Conservation (phyloP, 1,140 invertebrate species). For the Psix sp. region DNA sequence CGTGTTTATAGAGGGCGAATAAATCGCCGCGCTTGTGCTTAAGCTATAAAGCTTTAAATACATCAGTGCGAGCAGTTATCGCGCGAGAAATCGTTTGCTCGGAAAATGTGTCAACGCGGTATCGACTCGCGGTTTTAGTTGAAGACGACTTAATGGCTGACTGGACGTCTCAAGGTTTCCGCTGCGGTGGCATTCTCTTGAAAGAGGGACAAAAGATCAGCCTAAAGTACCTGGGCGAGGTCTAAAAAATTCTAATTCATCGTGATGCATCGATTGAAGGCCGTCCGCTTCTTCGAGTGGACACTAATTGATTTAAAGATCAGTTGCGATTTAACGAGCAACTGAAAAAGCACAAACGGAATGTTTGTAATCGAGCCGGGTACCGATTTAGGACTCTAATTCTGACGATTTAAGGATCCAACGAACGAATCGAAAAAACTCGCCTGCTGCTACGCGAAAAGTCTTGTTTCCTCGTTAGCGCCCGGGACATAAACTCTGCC, state of each 20-base stretch:
- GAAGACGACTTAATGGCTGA: conserved; percentile 55
- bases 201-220: conserved; percentile 22
- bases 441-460: too few relatives aligned
- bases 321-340: conserved; percentile 36
- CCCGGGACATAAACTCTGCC: too few relatives aligned
- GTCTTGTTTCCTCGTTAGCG: too few relatives aligned
- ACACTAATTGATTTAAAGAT: conserved; percentile 72
- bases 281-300: conserved; percentile 66
- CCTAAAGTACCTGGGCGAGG: conserved; percentile 29
- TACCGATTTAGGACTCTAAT: conserved; percentile 26
- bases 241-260: conserved; percentile 60
- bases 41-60: conserved; percentile 24
- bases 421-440: too few relatives aligned
- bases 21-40: conserved; percentile 14
- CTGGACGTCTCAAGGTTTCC: conserved; percentile 60
- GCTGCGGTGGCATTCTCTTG: conserved; percentile 25
- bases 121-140: conserved; percentile 16
- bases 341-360: conserved; percentile 62
- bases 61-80: conserved; percentile 10
- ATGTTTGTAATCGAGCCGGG: conserved; percentile 48
- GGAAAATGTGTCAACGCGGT: conserved; percentile 12
- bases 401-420: conserved; percentile 3
- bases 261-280: conserved; percentile 67
- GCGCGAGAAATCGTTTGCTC: conserved; percentile 16
- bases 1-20: conserved; percentile 34